A percentile compares a stretch with the other conserved stretches of the same genome.
These are phyloP conservation scores for Fundulus diaphanus DNA, from an alignment of 2,797 vertebrate species.

Conservation along the genomic window DNA sequence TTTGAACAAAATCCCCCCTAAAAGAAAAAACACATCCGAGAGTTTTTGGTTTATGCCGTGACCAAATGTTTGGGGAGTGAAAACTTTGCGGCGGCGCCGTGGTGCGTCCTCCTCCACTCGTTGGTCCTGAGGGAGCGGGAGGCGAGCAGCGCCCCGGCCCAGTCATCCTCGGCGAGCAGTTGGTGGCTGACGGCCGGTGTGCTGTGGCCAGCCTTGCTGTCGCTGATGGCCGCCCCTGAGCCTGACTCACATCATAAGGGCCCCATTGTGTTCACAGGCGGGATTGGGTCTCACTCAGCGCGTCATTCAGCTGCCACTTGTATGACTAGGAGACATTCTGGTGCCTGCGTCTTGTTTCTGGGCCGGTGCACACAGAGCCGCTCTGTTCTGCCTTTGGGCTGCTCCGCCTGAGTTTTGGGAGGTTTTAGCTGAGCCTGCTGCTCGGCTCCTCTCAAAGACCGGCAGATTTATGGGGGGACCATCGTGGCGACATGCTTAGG, in stretches of 20 bases:
- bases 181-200: slow-evolving; percentile 59
- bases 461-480: slow-evolving; percentile 50
- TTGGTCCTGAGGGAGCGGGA: slow-evolving; percentile 43
- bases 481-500: slow-evolving; percentile 26
- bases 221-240: slow-evolving; percentile 75
- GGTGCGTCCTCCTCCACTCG: slow-evolving; percentile 49
- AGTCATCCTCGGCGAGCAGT: slow-evolving; percentile 55
- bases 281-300: slow-evolving; percentile 80
- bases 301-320: slow-evolving; percentile 80
- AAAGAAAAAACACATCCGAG: no score
- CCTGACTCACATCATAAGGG: slow-evolving; percentile 80
- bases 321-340: slow-evolving; percentile 81
- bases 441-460: slow-evolving; percentile 23
- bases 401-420: slow-evolving; percentile 67
- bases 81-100: no score
- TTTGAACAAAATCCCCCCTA: no score
- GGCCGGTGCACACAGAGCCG: slow-evolving; percentile 64
- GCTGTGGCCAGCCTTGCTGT: slow-evolving; percentile 69
- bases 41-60: no score
- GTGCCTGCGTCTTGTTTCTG: slow-evolving; percentile 78
- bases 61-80: slow-evolving; percentile 29
- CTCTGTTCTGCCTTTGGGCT: slow-evolving; percentile 68
- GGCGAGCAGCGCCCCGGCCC: slow-evolving; percentile 53
- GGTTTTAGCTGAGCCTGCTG: slow-evolving; percentile 43
- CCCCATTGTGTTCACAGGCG: slow-evolving; percentile 78